phyloP scores from a whole-genome alignment of 2,113 vertebrate genomes.

The Chionodraco myersi region DNA sequence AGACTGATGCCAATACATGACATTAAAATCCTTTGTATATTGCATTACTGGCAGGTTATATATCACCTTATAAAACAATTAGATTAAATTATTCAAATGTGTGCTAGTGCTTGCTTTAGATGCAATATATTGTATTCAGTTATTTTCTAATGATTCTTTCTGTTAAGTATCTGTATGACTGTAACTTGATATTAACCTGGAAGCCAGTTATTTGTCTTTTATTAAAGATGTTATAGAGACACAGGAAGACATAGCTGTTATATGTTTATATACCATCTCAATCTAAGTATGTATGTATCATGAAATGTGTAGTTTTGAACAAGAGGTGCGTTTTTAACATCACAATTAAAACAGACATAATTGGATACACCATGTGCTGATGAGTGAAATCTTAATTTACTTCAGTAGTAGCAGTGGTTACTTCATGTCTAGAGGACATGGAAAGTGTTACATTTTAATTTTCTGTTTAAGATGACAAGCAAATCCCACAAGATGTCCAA shows the following conservation, averaged over 20 bases:
- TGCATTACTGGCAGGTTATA: no score
- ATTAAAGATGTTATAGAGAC: not conserved
- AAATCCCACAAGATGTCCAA: not conserved
- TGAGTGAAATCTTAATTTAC: not conserved
- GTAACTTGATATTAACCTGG: not conserved
- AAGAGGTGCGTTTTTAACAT: not conserved
- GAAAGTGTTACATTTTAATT: not conserved
- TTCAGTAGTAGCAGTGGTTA: not conserved
- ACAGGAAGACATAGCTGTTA: no score
- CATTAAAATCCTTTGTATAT: no score
- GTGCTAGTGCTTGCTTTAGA: not conserved
- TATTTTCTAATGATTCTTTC: no score
- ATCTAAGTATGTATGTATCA: not conserved
- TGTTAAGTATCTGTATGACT: not conserved
- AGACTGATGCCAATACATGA: no score
- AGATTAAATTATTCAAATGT: not conserved
- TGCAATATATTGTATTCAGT: not conserved
- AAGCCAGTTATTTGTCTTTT: not conserved
- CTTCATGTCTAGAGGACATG: not conserved
- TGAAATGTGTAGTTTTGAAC: not conserved
- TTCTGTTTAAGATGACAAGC: slow-evolving; percentile 6
- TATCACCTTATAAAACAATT: not conserved
- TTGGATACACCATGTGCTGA: not conserved
- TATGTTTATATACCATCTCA: not conserved
- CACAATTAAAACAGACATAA: not conserved